phyloP scores from a whole-genome alignment of 2,113 vertebrate genomes.

The Eulemur macaco region DNA sequence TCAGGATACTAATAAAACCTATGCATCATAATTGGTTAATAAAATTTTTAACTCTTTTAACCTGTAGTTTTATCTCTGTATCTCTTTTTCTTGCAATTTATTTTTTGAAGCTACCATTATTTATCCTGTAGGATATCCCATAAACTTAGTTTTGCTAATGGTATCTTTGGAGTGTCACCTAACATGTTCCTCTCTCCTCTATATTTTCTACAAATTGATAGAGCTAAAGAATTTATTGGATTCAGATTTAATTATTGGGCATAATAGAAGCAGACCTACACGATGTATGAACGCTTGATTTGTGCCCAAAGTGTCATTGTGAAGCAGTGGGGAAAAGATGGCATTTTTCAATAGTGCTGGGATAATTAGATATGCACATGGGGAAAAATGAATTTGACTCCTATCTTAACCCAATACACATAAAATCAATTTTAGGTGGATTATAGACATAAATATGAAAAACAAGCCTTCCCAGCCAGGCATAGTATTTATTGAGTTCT shows the following conservation, averaged over 20 bases:
- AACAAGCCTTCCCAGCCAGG: neutral
- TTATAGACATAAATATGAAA: neutral
- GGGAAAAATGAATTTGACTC: neutral
- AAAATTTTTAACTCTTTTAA: neutral
- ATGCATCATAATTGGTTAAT: neutral
- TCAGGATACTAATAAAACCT: neutral
- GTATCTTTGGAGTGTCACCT: neutral
- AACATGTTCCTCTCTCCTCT: neutral
- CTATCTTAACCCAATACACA: neutral
- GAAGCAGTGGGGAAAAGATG: neutral
- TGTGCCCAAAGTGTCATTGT: neutral
- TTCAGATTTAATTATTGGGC: constrained; percentile 6
- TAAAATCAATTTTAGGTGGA: neutral
- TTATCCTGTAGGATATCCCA: neutral
- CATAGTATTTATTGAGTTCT: neutral
- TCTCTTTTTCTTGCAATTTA: neutral
- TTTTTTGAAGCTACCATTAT: neutral
- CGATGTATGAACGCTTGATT: neutral
- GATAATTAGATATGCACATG: neutral
- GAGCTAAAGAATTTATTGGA: neutral
- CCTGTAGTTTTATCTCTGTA: neutral
- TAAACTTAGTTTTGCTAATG: neutral
- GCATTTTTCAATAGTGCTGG: neutral
- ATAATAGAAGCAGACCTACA: neutral
- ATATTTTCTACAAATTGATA: neutral